Conservation (phyloP, 2,113 vertebrate genomes). For the Microcebus ravelobensis region DNA sequence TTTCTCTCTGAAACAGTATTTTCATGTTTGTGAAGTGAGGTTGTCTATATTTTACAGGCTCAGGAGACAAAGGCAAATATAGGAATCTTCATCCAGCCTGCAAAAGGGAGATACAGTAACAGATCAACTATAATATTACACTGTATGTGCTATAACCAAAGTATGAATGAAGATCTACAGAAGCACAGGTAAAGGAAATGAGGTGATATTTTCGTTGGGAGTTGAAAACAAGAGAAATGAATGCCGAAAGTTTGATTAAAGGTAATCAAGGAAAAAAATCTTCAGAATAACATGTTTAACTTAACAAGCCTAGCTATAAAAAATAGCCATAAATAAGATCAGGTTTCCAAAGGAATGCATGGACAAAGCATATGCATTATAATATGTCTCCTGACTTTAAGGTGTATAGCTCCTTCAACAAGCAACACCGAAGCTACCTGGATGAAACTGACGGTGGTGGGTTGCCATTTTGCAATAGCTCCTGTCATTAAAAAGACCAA, state of each 20-base stretch:
- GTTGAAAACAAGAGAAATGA: not conserved
- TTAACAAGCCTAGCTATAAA: not conserved
- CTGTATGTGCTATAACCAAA: not conserved
- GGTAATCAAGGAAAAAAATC: not conserved
- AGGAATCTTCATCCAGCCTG: not conserved
- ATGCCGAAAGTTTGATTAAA: not conserved
- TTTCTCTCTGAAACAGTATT: not conserved
- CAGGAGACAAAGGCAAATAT: not conserved
- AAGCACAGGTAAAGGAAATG: not conserved
- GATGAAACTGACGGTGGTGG: not conserved
- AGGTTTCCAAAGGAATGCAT: not conserved
- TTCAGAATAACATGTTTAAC: not conserved
- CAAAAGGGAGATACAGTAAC: not conserved
- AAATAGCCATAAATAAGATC: not conserved
- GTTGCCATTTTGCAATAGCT: not conserved
- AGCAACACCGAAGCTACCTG: not conserved
- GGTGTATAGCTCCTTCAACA: not conserved
- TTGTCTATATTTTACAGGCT: not conserved
- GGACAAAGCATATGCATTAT: not conserved
- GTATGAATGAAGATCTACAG: not conserved
- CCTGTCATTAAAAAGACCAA: not conserved
- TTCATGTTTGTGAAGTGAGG: not conserved
- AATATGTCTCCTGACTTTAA: not conserved
- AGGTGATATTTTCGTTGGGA: not conserved
- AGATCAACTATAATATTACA: not conserved